These are phyloP conservation scores for Sander lucioperca DNA, from an alignment of 2,113 vertebrate genomes.

Conservation along the genomic window DNA sequence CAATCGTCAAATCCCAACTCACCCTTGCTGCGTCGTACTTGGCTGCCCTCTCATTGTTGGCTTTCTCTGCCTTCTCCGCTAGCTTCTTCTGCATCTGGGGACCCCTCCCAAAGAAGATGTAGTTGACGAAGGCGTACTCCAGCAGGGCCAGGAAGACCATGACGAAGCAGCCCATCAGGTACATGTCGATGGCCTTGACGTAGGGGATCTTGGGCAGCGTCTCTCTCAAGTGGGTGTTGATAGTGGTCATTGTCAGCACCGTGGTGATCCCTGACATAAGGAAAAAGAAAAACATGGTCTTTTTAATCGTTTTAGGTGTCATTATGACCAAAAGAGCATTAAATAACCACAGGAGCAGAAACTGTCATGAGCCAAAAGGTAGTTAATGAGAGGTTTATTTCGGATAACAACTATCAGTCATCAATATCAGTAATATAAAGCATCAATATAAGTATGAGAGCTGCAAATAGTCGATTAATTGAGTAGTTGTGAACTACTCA, in stretches of 20 bases:
- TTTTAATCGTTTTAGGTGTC: background rate
- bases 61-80: conserved; percentile 91
- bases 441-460: background rate
- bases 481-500: too few species aligned
- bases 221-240: conserved; percentile 92
- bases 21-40: conserved; percentile 92
- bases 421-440: background rate
- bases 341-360: background rate
- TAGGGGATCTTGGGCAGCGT: conserved; percentile 93
- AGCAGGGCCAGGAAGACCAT: conserved; percentile 94
- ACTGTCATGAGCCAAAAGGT: background rate
- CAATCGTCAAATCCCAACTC: conserved; percentile 14
- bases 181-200: conserved; percentile 95
- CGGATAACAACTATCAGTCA: background rate
- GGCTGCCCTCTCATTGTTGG: conserved; percentile 88
- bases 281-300: background rate
- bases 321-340: background rate
- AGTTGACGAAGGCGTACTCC: conserved; percentile 94
- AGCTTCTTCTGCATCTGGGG: conserved; percentile 93
- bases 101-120: conserved; percentile 92
- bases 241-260: conserved; percentile 94
- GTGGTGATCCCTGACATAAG: conserved; percentile 88
- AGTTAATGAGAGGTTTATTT: background rate
- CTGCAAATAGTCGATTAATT: too few species aligned
- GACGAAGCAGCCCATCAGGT: conserved; percentile 94